Percentiles rank a stretch among this genome's conserved stretches.
phyloP scores from a whole-genome alignment of 2,113 vertebrate genomes.

The Ia io region DNA sequence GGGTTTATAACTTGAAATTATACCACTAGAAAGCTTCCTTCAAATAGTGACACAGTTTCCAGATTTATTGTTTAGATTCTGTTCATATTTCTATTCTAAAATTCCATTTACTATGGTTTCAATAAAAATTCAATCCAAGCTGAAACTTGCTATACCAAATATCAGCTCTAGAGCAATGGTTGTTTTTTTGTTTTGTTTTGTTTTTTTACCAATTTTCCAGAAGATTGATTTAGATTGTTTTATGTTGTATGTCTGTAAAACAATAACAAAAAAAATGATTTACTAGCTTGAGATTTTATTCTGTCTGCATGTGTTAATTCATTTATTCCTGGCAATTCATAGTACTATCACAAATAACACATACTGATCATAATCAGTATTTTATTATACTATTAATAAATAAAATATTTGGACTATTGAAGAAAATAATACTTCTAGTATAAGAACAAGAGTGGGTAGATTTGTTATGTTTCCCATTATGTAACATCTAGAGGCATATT shows the following conservation, averaged over 20 bases:
- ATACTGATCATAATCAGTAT: neutral
- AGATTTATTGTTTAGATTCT: slow-evolving; percentile 42
- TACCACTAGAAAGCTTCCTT: slow-evolving; percentile 30
- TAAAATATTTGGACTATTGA: neutral
- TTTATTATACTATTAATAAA: neutral
- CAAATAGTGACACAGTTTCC: neutral
- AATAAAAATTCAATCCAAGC: slow-evolving; percentile 55
- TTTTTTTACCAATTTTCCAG: slow-evolving; percentile 65
- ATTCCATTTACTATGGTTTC: slow-evolving; percentile 55
- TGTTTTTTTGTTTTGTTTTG: too few relatives aligned
- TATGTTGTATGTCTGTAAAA: slow-evolving; percentile 58
- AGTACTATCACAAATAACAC: neutral
- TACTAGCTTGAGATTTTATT: slow-evolving; percentile 40
- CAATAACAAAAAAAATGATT: slow-evolving; percentile 56
- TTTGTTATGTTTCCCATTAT: neutral
- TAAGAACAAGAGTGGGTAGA: neutral
- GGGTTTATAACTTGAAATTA: slow-evolving; percentile 17
- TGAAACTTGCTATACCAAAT: slow-evolving; percentile 56
- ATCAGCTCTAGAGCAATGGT: slow-evolving; percentile 45
- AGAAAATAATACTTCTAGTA: neutral
- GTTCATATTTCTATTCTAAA: slow-evolving; percentile 61
- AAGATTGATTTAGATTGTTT: slow-evolving; percentile 71
- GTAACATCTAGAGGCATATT: neutral
- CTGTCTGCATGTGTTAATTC: neutral
- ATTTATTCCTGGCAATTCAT: neutral